Evolutionary conservation across 2,797 vertebrate species (phyloP), one percentile per base, ranked within the genome.

Genomic region (Centropyge bicolor): DNA sequence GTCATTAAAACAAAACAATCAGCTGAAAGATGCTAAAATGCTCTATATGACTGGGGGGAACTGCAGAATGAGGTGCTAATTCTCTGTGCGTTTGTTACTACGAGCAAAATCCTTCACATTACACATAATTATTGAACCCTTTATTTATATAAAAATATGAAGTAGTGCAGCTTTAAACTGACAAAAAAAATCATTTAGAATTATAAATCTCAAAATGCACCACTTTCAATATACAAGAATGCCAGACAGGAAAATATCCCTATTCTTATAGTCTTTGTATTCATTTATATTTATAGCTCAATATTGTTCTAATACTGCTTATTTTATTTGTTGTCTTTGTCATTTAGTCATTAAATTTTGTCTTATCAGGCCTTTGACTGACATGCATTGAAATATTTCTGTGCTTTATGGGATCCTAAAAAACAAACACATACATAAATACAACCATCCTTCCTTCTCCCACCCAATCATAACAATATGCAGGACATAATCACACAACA

Each of bases 401-500:
- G 51, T 60, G 27, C 57, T 73, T 36, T 69, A 61, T 38, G 6
- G 35, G 22, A 45, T 55, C 13, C 4, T 41, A 43, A 61, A 48
- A 64, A 51, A 48, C 22, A 62, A 60, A 81, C 8, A 54, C 11
- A 52, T 8, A 62, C 38, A 74, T 41, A 31, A 54, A 81, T 36
- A 52, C 16, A 60, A 41, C 22, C 52, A 64, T 45, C 38, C 6
- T 3, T 59, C 43, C 43, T 40, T 14, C 48, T 27, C 45, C 62
- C 55, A 62, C 6, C 43, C 68, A 77, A 54, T 41, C 43, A 22
- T 36, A 57, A 70, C 45, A 70, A 88, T 74, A 87, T 56, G 11
- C 67, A 80, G 51, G 62, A 78, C 54, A 85, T 70, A 81, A 78
- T 84, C 67, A 82, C 61, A 83, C 27, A 27, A 57, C 71, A 84